phyloP scores from a whole-genome alignment of 2,797 vertebrate genomes.

The Falco biarmicus region DNA sequence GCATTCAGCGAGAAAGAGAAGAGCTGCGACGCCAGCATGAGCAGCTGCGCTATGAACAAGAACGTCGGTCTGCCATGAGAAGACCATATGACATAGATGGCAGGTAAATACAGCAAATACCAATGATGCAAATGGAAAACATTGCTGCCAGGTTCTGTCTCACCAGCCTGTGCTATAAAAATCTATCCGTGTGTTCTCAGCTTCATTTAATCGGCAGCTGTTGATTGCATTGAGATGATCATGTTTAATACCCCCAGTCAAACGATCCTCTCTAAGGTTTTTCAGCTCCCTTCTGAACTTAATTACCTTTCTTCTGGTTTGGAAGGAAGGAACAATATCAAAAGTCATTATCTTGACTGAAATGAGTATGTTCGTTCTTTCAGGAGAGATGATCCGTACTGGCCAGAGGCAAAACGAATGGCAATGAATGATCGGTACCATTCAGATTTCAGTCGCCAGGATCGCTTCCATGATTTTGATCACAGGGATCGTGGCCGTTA shows the following conservation, averaged over 20 bases:
- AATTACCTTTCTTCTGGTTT: not conserved
- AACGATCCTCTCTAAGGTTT: not conserved
- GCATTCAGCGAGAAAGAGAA: constrained; percentile 92
- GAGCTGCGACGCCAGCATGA: constrained; percentile 94
- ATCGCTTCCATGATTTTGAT: constrained; percentile 94
- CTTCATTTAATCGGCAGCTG: not conserved
- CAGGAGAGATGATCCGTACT: constrained; percentile 90
- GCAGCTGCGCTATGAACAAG: constrained; percentile 91
- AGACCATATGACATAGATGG: constrained; percentile 91
- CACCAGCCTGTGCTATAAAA: not conserved
- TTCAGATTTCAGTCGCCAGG: constrained; percentile 89
- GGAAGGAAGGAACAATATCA: not conserved
- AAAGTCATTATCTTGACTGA: not conserved
- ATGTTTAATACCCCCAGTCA: not conserved
- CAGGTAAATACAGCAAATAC: constrained; percentile 79
- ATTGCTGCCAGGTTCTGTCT: not conserved
- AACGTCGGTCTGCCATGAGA: constrained; percentile 83
- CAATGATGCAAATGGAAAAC: rapidly evolving
- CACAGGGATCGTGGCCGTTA: constrained; percentile 91
- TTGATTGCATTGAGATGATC: not conserved
- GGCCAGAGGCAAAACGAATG: constrained; percentile 90
- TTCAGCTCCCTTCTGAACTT: not conserved
- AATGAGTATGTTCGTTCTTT: not conserved
- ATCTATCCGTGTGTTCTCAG: rapidly evolving
- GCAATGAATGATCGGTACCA: constrained; percentile 89